Evolutionary conservation across 2,113 vertebrate genomes (phyloP), one percentile per base, ranked within the genome.

Genomic region (Lagopus leucura): DNA sequence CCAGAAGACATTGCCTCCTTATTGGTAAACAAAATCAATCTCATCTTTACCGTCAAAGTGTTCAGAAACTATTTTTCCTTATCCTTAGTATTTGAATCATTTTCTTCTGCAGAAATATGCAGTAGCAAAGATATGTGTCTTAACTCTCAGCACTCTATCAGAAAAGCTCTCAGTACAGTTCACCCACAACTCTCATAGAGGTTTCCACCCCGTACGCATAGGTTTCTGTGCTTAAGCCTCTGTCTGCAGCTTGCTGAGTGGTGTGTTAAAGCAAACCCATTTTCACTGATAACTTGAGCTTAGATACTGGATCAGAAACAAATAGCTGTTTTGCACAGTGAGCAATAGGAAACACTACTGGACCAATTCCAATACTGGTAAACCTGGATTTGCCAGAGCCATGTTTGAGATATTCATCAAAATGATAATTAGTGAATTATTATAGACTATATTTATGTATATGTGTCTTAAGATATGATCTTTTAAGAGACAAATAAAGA

Each of bases 1-100:
- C 22, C n/a, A 64, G 28, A 63, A 95, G 28, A 43, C n/a, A 75
- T 79, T 87, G 2, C 15, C 86, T 90, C 11, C 30, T 80, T 52
- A 47, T 60, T 80, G 28, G 42, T 84, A 96, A 94, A 90, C 80
- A 92, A 96, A 93, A 91, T 64, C 64, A 92, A 74, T 77, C 60
- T 89, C 50, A 92, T 87, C 67, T 76, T 91, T 87, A 10, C 50
- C 50, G 88, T 88, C 86, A 93, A 94, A 90, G 34, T 60, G 71
- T 90, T 82, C 64, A 76, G 55, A 67, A 85, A 72, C 57, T 48
- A 57, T 54, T 88, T 87, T 94, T 89, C 58, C 38, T 70, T 69
- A 84, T 21, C 20, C 54, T 38, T 38, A 66, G 19, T 4, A 13
- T 64, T 92, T 74, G 38, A 16, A 89, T 85, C 13, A 18, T 40